Evolutionary conservation across 2,888 invertebrate genomes (phyloP).

Genomic region (Agrochola macilenta): DNA sequence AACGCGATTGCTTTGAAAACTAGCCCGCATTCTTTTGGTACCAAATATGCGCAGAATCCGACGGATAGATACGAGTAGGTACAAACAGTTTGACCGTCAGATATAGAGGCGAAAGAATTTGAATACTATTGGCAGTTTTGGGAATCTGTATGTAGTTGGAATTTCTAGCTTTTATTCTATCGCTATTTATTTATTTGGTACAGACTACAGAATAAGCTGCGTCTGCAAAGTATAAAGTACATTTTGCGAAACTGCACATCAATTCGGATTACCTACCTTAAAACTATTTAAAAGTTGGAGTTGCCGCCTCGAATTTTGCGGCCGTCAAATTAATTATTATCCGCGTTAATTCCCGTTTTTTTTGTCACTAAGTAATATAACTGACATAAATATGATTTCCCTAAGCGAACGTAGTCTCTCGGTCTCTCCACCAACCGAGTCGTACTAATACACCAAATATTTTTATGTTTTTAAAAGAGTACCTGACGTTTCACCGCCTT

Average conservation of each 20-base stretch:
- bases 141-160: not conserved
- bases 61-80: slow-evolving; percentile 12
- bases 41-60: slow-evolving; percentile 34
- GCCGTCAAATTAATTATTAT: not conserved
- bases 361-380: not conserved
- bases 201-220: too few relatives aligned
- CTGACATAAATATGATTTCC: slow-evolving; percentile 37
- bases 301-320: not conserved
- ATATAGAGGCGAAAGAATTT: slow-evolving; percentile 34
- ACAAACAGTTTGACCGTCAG: slow-evolving; percentile 15
- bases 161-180: not conserved
- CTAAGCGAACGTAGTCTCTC: slow-evolving; percentile 3
- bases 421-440: slow-evolving; percentile 1
- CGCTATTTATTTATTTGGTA: not conserved
- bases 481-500: slow-evolving; percentile 3
- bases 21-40: slow-evolving; percentile 37
- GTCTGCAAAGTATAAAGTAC: too few relatives aligned
- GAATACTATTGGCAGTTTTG: slow-evolving; percentile 20
- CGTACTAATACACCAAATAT: slow-evolving; percentile 20
- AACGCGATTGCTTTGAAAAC: slow-evolving; percentile 39
- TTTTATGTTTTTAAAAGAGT: slow-evolving; percentile 13
- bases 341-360: not conserved
- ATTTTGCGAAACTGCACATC: too few relatives aligned
- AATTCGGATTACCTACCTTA: too few relatives aligned
- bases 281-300: not conserved